Percentiles rank a stretch among this genome's conserved stretches.
Conservation (phyloP, 1,140 invertebrate genomes). For the Bombus breviceps region DNA sequence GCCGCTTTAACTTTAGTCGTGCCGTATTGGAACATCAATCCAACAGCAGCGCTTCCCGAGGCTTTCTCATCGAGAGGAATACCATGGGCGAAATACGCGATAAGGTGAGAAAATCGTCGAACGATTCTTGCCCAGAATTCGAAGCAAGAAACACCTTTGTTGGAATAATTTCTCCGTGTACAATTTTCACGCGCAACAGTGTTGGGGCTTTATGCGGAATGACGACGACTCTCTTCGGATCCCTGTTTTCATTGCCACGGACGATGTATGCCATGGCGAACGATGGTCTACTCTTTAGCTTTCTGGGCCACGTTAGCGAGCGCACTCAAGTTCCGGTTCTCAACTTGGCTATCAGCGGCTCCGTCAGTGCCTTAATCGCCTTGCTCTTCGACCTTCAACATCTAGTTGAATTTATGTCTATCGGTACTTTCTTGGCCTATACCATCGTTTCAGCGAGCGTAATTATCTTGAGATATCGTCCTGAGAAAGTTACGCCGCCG, state of each 20-base stretch:
- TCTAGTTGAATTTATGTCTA: slow-evolving; percentile 97
- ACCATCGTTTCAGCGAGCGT: slow-evolving; percentile 95
- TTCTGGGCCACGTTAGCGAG: slow-evolving; percentile 88
- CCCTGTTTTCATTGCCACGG: slow-evolving; percentile 91
- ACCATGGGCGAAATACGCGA: slow-evolving; percentile 93
- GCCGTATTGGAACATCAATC: slow-evolving; percentile 89
- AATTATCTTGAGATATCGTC: slow-evolving; percentile 92
- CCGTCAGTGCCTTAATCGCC: slow-evolving; percentile 90
- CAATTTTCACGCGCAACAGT: slow-evolving; percentile 75
- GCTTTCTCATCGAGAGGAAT: slow-evolving; percentile 89
- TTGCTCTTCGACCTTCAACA: slow-evolving; percentile 94
- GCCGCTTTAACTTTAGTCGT: slow-evolving; percentile 92
- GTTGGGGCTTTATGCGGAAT: slow-evolving; percentile 95
- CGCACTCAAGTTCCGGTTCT: slow-evolving; percentile 92
- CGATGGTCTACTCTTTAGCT: slow-evolving; percentile 93
- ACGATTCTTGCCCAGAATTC: neutral
- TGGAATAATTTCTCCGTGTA: neutral
- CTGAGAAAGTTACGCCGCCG: slow-evolving; percentile 83
- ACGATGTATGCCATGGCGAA: slow-evolving; percentile 95
- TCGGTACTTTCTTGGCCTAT: slow-evolving; percentile 95
- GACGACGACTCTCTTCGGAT: slow-evolving; percentile 93
- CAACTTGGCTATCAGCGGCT: slow-evolving; percentile 91
- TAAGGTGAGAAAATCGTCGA: slow-evolving; percentile 77
- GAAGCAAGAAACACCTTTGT: neutral
- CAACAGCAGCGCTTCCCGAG: slow-evolving; percentile 91